Base-by-base conservation (phyloP, 2,113 vertebrate species). In the Ursus arctos region DNA sequence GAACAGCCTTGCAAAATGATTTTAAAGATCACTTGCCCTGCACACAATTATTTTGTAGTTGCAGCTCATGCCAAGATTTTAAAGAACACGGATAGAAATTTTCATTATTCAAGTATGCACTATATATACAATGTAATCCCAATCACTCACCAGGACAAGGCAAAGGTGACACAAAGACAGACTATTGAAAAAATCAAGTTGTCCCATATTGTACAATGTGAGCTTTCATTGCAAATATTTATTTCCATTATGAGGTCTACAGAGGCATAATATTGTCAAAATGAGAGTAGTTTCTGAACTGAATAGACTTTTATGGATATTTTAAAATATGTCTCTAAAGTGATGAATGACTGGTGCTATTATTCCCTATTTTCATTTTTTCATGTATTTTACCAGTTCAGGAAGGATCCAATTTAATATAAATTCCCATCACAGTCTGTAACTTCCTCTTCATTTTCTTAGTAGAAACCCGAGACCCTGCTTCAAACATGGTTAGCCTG, bases 1-100 rank as follows among this genome's bases (percentile, higher is more conserved):
- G 9, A 97, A 83, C 31, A 96, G 51, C 77, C 97, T 98, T 69
- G 67, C 88, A 97, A 99, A 97, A 96, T 77, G 0, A 97, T 98
- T 98, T 97, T 90, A 97, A 98, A 97, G 88, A 98, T 97, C 74
- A 96, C 72, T 97, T 98, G 49, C 90, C 93, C 95, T 88, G 43
- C 22, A 95, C 53, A 93, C 33, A 76, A 85, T 88, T 98, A 95
- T 97, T 98, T 95, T 76, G 86, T 95, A 97, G 80, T 80, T 77
- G 7, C 63, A 91, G 43, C 94, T 97, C 92, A 87, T 94, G 47
- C 61, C 53, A 97, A 90, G 4, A 91, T 98, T 97, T 93, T 43
- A 0, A 97, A 97, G 79, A 98, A 94, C 98, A 97, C 19, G 8
- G 14, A 72, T 95, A 55, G 43, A 59, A 98, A 97, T 97, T 89